Evolutionary conservation across 92 coral and sea anemone species (phyloP).

Genomic region (Heliopora coerulea): DNA sequence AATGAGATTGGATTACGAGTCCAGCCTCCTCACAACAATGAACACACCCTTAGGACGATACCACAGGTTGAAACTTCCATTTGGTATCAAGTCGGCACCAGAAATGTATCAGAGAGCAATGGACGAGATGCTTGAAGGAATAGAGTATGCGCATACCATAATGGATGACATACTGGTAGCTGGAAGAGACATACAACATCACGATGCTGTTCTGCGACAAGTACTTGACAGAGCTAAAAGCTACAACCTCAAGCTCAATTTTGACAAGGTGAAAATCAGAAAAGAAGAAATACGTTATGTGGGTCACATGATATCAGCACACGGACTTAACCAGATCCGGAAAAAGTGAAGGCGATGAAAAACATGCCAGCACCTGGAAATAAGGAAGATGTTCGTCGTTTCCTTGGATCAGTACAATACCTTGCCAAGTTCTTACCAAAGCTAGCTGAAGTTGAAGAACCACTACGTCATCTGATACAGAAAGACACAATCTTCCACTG

Average conservation of each 20-base stretch:
- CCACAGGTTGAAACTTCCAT: conserved; percentile 7
- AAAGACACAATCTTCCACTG: conserved; percentile 18
- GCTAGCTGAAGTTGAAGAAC: conserved; percentile 7
- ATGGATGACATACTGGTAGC: conserved; percentile 20
- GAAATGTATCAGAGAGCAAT: conserved; percentile 29
- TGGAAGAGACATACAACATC: conserved; percentile 6
- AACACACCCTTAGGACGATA: conserved; percentile 18
- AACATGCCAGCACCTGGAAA: conserved; percentile 16
- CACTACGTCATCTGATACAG: conserved; percentile 16
- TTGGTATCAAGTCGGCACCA: conserved; percentile 26
- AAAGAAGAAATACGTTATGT: conserved; percentile 8
- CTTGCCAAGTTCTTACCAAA: conserved; percentile 17
- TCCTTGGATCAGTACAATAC: neutral
- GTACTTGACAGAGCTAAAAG: conserved; percentile 22
- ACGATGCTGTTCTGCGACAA: conserved; percentile 11
- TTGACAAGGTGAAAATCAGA: neutral
- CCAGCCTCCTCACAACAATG: conserved; percentile 6
- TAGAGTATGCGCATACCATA: neutral
- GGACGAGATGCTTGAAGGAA: conserved; percentile 3
- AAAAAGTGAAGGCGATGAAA: conserved; percentile 31
- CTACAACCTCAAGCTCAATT: conserved; percentile 23
- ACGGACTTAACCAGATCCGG: neutral
- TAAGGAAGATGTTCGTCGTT: conserved; percentile 22
- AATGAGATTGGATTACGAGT: conserved; percentile 12
- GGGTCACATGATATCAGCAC: conserved; percentile 3